phyloP scores from a whole-genome alignment of 2,888 invertebrate species.

The Ichneumon xanthorius region DNA sequence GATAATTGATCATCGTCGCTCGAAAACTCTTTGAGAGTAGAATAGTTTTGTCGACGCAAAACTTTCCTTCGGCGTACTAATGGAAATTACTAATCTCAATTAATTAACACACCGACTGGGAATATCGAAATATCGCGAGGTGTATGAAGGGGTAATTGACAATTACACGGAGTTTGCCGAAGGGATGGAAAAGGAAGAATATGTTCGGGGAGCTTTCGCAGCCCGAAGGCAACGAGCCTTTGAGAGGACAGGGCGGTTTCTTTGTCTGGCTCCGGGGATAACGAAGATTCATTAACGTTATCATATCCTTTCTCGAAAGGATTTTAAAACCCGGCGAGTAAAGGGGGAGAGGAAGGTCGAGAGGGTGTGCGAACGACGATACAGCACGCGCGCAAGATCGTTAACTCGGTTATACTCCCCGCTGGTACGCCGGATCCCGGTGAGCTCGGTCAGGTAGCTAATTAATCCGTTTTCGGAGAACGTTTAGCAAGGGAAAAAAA shows the following conservation, averaged over 20 bases:
- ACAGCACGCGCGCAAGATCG: constrained; percentile 69
- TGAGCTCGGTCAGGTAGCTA: constrained; percentile 72
- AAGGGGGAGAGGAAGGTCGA: not conserved
- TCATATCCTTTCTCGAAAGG: constrained; percentile 49
- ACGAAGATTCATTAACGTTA: constrained; percentile 69
- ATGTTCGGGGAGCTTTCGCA: constrained; percentile 21
- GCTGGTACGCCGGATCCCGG: constrained; percentile 16
- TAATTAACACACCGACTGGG: not conserved
- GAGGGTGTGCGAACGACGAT: constrained; percentile 38
- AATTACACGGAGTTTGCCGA: not conserved
- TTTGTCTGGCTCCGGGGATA: constrained; percentile 50
- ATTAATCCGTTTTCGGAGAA: constrained; percentile 79
- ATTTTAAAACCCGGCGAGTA: constrained; percentile 32
- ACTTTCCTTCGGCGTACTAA: not conserved
- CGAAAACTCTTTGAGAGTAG: not conserved
- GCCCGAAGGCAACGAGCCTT: constrained; percentile 11
- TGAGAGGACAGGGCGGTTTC: constrained; percentile 34
- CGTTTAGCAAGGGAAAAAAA: constrained; percentile 64
- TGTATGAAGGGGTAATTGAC: not conserved
- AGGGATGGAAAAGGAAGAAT: constrained; percentile 2
- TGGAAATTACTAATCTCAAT: not conserved
- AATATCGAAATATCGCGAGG: constrained; percentile 22
- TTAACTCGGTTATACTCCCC: constrained; percentile 71
- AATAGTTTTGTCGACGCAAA: not conserved
- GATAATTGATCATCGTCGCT: not conserved